Evolutionary conservation across 1,140 invertebrate species (phyloP), one percentile per base, ranked within the genome.

Genomic region (Cydia fagiglandana): DNA sequence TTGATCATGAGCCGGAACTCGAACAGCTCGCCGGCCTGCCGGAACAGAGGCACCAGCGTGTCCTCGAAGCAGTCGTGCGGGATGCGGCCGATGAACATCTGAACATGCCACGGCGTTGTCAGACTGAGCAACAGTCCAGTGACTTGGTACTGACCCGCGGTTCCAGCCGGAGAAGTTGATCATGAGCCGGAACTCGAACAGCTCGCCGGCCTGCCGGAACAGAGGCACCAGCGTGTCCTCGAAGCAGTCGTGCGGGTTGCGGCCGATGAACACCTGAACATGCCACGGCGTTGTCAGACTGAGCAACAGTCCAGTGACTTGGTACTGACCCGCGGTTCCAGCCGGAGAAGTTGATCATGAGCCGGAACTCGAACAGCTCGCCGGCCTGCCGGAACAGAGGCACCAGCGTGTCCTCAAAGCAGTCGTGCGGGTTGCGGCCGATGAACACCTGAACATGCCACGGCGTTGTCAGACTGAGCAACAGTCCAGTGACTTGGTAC

Each of bases 291-390:
- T 17, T 20, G 13, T 17, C 15, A 7, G 24, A 24, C 1, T 47
- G 4, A 30, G 30, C 45, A 50, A 50, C 47, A 50, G 15, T 50
- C 47, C 12, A 7, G 15, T 56, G 53, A 4, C 4, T 56, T 20
- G 15, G 1, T 61, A 61, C 81, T 85, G 75, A 93, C 92, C 93
- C 92, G 83, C 91, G 84, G 77, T 93, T 93, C 87, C 87, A 90
- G 0, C 91, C 91, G n/a, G 92, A 93, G 75, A 93, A 93, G 75
- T 93, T 92, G 24, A 93, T 90, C 91, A 93, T 92, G 4, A 93
- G 85, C 6, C 92, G 83, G 76, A 93, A 93, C 80, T 93, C 90
- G 76, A 89, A 93, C 50, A 93, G 79, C 73, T 91, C 88, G 15
- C 93, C 93, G 13, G 88, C 88, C 76, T 87, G 84, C 2, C 83